phyloP scores from a whole-genome alignment of 2,797 vertebrate species.

The Dendrocincla fuliginosa region DNA sequence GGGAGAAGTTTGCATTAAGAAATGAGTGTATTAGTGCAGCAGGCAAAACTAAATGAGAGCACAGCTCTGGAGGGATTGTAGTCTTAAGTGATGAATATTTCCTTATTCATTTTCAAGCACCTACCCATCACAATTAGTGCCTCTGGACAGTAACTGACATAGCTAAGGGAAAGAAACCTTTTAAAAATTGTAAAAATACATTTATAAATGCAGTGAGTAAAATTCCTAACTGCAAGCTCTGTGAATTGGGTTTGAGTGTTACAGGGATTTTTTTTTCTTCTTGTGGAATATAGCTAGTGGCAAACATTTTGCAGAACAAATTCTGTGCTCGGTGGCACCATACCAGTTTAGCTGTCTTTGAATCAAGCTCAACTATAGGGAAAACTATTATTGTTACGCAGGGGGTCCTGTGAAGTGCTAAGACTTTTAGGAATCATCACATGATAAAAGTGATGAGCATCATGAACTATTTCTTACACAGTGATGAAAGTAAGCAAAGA shows the following conservation, averaged over 20 bases:
- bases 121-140: background rate
- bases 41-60: slow-evolving; percentile 7
- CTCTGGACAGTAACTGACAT: background rate
- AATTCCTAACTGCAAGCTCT: background rate
- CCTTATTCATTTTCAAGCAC: background rate
- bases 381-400: background rate
- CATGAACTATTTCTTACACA: background rate
- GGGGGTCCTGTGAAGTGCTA: background rate
- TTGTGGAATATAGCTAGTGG: background rate
- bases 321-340: background rate
- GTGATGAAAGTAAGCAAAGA: background rate
- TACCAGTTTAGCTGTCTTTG: background rate
- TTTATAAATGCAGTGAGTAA: background rate
- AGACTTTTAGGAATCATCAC: background rate
- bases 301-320: background rate
- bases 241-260: background rate
- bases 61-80: background rate
- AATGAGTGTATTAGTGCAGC: background rate
- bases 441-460: background rate
- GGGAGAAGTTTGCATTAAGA: slow-evolving; percentile 75
- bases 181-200: background rate
- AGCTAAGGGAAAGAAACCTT: background rate
- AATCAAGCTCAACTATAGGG: background rate
- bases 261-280: background rate
- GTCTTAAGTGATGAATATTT: background rate